Evolutionary conservation across 2,797 vertebrate genomes (phyloP).

Genomic region (Otolemur crassicaudatus): DNA sequence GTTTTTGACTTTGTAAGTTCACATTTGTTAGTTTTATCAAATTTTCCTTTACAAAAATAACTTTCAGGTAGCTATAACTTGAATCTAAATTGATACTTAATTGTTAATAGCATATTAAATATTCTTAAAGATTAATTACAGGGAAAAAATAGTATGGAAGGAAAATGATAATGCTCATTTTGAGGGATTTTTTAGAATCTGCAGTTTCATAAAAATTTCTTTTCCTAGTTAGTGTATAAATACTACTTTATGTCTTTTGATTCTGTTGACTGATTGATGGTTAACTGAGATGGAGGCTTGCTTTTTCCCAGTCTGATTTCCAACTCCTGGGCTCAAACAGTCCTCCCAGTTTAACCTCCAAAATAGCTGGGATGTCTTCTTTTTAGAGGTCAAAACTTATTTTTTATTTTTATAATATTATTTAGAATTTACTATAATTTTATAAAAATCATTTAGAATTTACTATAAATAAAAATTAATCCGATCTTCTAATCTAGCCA

Average conservation of each 20-base stretch:
- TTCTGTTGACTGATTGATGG: not conserved
- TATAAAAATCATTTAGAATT: not conserved
- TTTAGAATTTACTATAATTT: not conserved
- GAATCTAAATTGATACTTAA: conserved; percentile 18
- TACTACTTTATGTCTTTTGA: not conserved
- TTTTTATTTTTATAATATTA: not conserved
- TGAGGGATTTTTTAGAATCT: not conserved
- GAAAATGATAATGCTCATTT: not conserved
- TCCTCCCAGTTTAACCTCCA: not conserved
- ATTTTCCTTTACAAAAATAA: conserved; percentile 20
- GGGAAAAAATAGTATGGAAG: not conserved
- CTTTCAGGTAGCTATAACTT: not conserved
- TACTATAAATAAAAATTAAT: not conserved
- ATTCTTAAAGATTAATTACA: not conserved
- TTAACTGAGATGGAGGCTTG: not conserved
- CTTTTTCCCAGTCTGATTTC: not conserved
- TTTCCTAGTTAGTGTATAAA: not conserved
- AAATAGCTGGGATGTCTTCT: not conserved
- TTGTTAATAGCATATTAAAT: not conserved
- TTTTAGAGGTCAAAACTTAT: not conserved
- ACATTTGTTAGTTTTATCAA: not conserved
- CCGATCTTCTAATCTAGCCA: not conserved
- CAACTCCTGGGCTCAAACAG: not conserved
- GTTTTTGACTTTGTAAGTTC: not conserved
- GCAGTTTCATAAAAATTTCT: not conserved